Conservation (phyloP, 2,888 invertebrate species). For the Aphidius colemani region DNA sequence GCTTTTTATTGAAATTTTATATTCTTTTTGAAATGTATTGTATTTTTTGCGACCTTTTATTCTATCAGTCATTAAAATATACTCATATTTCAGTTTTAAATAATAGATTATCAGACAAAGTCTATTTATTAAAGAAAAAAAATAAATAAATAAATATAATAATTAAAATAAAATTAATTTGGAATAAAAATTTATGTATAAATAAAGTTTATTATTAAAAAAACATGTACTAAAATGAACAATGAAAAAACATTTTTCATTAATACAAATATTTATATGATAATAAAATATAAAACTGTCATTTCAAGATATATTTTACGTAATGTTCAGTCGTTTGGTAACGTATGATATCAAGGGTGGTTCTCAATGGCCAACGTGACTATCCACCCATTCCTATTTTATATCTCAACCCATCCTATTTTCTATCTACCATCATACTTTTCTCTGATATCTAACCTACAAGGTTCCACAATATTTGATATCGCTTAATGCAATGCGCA, state of each 20-base stretch:
- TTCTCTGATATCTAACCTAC: slow-evolving; percentile 33
- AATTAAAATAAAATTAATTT: slow-evolving; percentile 12
- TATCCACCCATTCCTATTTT: slow-evolving; percentile 7
- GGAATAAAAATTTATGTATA: neutral
- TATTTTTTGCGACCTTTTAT: no score
- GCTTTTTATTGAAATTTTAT: no score
- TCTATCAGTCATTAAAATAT: no score
- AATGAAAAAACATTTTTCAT: neutral
- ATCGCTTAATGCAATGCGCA: slow-evolving; percentile 37
- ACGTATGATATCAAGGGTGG: slow-evolving; percentile 29
- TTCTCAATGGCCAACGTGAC: slow-evolving; percentile 30
- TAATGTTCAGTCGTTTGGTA: slow-evolving; percentile 25
- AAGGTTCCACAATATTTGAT: slow-evolving; percentile 25
- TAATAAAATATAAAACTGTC: neutral
- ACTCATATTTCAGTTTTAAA: no score
- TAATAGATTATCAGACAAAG: no score
- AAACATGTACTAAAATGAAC: neutral
- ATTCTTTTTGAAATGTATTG: no score
- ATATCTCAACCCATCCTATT: slow-evolving; percentile 6
- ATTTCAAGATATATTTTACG: slow-evolving; percentile 5
- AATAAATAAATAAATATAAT: slow-evolving; percentile 1
- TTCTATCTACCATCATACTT: neutral
- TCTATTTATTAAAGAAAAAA: neutral
- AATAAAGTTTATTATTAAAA: neutral
- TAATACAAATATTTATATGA: neutral